These are phyloP conservation scores for Sesamia nonagrioides DNA, from an alignment of 1,140 invertebrate genomes.

Conservation along the genomic window DNA sequence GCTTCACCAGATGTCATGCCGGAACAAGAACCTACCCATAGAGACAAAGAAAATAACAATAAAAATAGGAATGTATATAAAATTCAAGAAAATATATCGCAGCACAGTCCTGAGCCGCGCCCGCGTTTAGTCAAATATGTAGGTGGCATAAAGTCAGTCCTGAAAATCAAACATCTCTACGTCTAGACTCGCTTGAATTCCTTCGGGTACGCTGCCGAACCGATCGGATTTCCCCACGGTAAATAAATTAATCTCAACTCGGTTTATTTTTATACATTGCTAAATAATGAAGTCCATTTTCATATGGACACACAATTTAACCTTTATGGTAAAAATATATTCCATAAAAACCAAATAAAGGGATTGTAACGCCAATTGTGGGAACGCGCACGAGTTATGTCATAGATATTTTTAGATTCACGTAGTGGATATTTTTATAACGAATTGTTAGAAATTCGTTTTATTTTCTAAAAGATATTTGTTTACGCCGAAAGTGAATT, in stretches of 20 bases:
- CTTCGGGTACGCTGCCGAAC: slow-evolving; percentile 46
- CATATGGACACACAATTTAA: slow-evolving; percentile 1
- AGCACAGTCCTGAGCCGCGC: not conserved
- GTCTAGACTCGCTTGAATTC: slow-evolving; percentile 58
- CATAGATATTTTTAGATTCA: not conserved
- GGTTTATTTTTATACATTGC: slow-evolving; percentile 60
- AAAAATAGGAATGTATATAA: not conserved
- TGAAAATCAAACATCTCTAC: slow-evolving; percentile 54
- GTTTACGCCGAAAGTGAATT: not conserved
- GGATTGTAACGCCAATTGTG: not conserved
- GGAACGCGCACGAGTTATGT: not conserved
- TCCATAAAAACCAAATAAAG: not conserved
- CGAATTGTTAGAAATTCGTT: not conserved
- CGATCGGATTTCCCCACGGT: slow-evolving; percentile 58
- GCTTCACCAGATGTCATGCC: no score
- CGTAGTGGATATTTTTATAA: not conserved
- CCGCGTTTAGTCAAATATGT: slow-evolving; percentile 17
- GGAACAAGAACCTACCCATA: no score
- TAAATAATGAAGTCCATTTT: slow-evolving; percentile 42
- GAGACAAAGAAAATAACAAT: not conserved
- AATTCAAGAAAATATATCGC: not conserved
- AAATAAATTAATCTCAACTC: slow-evolving; percentile 64
- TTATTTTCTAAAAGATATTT: not conserved
- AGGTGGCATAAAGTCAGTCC: slow-evolving; percentile 22
- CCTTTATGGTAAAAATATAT: slow-evolving; percentile 16